Percentiles rank a stretch among this genome's conserved stretches.
phyloP scores from a whole-genome alignment of 2,888 invertebrate species.

The Lepas anatifera region DNA sequence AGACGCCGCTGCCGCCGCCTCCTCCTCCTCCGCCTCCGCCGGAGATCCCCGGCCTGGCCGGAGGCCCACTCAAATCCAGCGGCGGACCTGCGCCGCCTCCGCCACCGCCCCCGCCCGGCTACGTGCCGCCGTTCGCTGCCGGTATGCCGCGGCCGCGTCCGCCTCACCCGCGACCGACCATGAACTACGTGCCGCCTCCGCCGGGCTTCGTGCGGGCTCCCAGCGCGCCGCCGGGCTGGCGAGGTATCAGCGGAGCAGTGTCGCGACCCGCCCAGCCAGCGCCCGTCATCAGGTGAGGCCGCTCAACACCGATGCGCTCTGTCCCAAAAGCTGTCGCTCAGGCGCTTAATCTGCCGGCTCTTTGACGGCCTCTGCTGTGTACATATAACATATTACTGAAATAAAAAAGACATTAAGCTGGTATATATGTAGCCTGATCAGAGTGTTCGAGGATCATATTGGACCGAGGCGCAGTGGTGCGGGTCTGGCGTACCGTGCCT shows the following conservation, averaged over 20 bases:
- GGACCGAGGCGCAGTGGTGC: no score
- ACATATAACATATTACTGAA: no score
- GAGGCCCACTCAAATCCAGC: no score
- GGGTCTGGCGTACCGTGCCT: no score
- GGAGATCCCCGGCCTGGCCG: neutral
- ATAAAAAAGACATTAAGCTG: no score
- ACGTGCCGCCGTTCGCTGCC: neutral
- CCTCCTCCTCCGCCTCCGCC: neutral
- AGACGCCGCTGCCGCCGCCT: neutral
- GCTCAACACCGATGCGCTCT: neutral
- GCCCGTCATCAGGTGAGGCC: neutral
- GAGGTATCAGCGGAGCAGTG: neutral
- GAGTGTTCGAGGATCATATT: no score
- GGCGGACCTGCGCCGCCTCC: neutral
- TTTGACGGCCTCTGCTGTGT: no score
- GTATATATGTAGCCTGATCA: no score
- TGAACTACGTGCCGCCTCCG: neutral
- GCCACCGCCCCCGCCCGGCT: neutral
- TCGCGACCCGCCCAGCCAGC: neutral
- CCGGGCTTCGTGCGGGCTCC: neutral
- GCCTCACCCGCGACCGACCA: neutral
- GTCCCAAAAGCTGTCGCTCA: neutral
- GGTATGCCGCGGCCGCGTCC: no score
- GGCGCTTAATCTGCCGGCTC: no score
- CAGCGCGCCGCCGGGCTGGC: neutral